These are phyloP conservation scores for Cephus pulcher DNA, from an alignment of 2,888 invertebrate species.

Conservation along the genomic window DNA sequence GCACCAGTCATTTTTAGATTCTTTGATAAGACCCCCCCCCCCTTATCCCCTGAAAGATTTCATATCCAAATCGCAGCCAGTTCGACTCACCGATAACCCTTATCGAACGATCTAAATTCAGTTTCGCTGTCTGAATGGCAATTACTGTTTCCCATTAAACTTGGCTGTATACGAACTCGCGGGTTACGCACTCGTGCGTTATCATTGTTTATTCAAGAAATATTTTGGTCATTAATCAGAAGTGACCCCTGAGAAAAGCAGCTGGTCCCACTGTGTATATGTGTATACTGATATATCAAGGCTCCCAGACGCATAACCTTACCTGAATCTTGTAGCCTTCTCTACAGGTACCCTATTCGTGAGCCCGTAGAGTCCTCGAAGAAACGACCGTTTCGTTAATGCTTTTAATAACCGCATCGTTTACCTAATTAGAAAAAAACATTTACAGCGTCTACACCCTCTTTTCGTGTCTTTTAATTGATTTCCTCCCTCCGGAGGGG, in stretches of 20 bases:
- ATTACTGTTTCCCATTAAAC: conserved; percentile 16
- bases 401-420: not conserved
- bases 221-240: conserved; percentile 61
- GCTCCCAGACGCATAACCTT: not conserved
- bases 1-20: not conserved
- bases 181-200: conserved; percentile 25
- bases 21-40: not conserved
- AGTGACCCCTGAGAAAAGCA: conserved; percentile 37
- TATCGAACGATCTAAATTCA: conserved; percentile 17
- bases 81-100: conserved; percentile 13
- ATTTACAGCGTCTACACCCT: not conserved
- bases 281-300: not conserved
- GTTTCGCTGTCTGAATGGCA: conserved; percentile 13
- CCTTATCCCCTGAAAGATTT: not conserved
- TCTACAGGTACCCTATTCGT: not conserved
- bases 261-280: conserved; percentile 29
- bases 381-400: not conserved
- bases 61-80: not conserved
- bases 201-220: conserved; percentile 60
- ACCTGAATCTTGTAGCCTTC: not conserved
- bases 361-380: not conserved
- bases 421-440: not conserved
- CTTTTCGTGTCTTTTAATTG: conserved; percentile 33
- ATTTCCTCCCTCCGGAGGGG: not conserved
- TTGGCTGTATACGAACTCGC: conserved; percentile 19